Evolutionary conservation across 2,797 vertebrate genomes (phyloP), one percentile per base, ranked within the genome.

Genomic region (Leptodactylus fallax): DNA sequence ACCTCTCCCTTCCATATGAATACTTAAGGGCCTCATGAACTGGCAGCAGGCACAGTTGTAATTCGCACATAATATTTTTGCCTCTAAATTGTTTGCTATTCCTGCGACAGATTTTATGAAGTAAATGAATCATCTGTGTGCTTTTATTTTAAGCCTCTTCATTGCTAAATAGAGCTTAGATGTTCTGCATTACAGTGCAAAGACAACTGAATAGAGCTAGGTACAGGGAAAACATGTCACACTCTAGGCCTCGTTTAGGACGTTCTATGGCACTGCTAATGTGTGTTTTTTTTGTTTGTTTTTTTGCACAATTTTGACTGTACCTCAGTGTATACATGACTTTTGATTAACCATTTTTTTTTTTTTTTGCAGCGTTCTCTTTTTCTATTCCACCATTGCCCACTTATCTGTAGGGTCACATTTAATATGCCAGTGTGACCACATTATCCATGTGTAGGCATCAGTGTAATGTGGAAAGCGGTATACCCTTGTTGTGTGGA

Each of bases 1-100:
- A 65, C 49, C 49, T 82, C 60, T 87, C 80, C 58, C 86, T 58
- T 78, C 72, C 49, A 87, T 87, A 87, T 83, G 80, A 87, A 83
- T 88, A 79, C 81, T 84, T 71, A 79, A 84, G 81, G 51, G 74
- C 81, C 87, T 84, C 63, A 53, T 88, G 81, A 88, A 71, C 81
- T 51, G 81, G 71, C 81, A 83, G 79, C 86, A 55, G 81, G 67
- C 81, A 58, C 47, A 63, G 74, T 79, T 84, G 74, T 88, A 84
- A 84, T 82, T 79, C 2, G 51, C 53, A 71, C 74, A 61, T 76
- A 87, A 83, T 79, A 88, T 71, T 79, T 86, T 83, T 87, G 55
- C 71, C 69, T 77, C 86, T 76, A 82, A 82, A 53, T 84, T 63
- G 65, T 83, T 80, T 88, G 79, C 60, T 3, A 77, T 87, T 88